Evolutionary conservation across 2,888 invertebrate species (phyloP).

Genomic region (Sisyra terminalis): DNA sequence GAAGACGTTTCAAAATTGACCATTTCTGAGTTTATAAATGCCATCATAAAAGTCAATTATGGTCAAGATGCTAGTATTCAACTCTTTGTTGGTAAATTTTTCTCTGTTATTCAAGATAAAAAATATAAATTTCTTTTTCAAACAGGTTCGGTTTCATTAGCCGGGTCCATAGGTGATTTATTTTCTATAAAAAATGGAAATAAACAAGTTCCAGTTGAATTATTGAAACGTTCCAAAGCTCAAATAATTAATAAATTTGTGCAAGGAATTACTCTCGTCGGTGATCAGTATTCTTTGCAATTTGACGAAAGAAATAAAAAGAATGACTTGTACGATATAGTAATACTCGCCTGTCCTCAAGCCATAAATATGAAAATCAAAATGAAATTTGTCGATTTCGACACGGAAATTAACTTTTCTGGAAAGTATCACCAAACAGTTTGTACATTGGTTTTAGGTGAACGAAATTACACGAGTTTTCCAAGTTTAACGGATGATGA

Average conservation of each 20-base stretch:
- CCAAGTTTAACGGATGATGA: conserved; percentile 19
- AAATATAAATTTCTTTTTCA: conserved; percentile 18
- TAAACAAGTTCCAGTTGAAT: conserved; percentile 21
- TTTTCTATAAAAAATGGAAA: conserved; percentile 46
- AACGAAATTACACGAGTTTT: conserved; percentile 28
- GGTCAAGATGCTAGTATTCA: conserved; percentile 37
- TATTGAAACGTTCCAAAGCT: conserved; percentile 25
- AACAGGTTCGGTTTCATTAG: conserved; percentile 28
- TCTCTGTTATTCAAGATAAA: no score
- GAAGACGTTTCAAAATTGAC: conserved; percentile 28
- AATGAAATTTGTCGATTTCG: conserved; percentile 29
- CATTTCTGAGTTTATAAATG: conserved; percentile 36
- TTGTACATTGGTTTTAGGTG: conserved; percentile 35
- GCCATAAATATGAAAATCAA: conserved; percentile 24
- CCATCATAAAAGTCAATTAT: conserved; percentile 38
- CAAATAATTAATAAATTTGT: conserved; percentile 24
- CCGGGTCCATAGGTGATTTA: conserved; percentile 32
- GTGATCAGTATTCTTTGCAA: conserved; percentile 7
- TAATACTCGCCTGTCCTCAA: conserved; percentile 39
- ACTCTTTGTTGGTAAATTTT: conserved; percentile 23
- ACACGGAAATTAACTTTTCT: conserved; percentile 18
- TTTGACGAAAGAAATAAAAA: conserved; percentile 1
- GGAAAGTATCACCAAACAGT: conserved; percentile 34
- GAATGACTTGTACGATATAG: conserved; percentile 30
- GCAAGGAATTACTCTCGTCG: conserved; percentile 15